Evolutionary conservation across 2,113 vertebrate species (phyloP).

Genomic region (Pleuronectes platessa): DNA sequence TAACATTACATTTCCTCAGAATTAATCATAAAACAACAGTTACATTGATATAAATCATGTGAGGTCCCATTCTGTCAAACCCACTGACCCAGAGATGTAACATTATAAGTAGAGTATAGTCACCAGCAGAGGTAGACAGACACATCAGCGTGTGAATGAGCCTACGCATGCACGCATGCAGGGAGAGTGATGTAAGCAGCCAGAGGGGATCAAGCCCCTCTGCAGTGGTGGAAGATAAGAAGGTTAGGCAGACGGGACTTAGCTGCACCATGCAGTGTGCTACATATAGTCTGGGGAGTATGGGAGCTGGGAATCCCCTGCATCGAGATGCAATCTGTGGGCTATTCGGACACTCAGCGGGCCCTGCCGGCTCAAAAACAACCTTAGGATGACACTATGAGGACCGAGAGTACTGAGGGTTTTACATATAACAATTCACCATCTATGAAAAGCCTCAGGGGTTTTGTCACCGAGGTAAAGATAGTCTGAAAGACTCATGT

Average conservation of each 20-base stretch:
- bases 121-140: not conserved
- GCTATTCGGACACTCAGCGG: constrained; percentile 44
- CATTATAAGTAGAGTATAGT: not conserved
- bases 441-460: constrained; percentile 1
- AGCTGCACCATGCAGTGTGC: constrained; percentile 45
- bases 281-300: constrained; percentile 46
- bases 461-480: too few relatives aligned
- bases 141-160: not conserved
- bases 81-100: constrained; percentile 4
- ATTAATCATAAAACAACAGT: not conserved
- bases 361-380: constrained; percentile 40
- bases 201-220: constrained; percentile 64
- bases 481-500: not conserved
- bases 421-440: constrained; percentile 14
- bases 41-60: not conserved
- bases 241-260: constrained; percentile 49
- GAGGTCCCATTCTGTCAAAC: not conserved
- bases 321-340: constrained; percentile 63
- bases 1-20: not conserved
- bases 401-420: constrained; percentile 13
- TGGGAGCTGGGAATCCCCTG: constrained; percentile 65
- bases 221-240: constrained; percentile 74
- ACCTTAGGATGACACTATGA: constrained; percentile 24
- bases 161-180: not conserved
- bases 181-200: constrained; percentile 57